Base-by-base conservation (phyloP, 2,797 vertebrate genomes). In the Enteromius anoplus region DNA sequence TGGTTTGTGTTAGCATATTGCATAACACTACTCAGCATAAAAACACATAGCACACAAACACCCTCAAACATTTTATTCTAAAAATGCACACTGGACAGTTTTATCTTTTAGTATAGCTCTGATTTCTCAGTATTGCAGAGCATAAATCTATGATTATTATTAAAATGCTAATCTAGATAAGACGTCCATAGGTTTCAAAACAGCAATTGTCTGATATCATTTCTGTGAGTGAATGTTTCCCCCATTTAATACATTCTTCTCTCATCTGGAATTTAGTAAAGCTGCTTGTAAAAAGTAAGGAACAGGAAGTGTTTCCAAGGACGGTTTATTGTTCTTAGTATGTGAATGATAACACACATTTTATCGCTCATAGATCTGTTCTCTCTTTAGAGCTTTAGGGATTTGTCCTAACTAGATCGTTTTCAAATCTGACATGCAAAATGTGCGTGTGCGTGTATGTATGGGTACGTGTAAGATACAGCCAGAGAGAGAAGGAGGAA, bases 241-340 rank as follows among this genome's bases (percentile, higher is more conserved):
- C 17, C 6, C n/a, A 15, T 62, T 75, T 40, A 37, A 72, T 21
- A 51, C 65, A 75, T 73, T 53, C 47, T 42, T 69, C 19, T 21
- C 29, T 70, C 23, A 80, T 80, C 58, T 82, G 72, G 47, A 75
- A 68, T 82, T 82, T 42, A 66, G n/a, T 66, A 55, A 66, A 53
- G 71, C 32, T 55, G 34, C 62, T 76, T 68, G 72, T 42, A 76
- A 82, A 80, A 75, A 45, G 49, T 58, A 66, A 58, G 34, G 15
- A 76, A 66, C 29, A 42, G 71, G 70, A 82, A 82, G 34, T 29
- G 26, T 82, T 82, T 53, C 58, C 32, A 75, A 75, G 71, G 10
- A 75, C 1, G 26, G 62, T 66, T 66, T 66, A 78, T 65, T 65
- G 47, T 55, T 82, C 71, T 14, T 53, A 55, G 45, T 23, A 82